Base-by-base conservation (phyloP, 2,797 vertebrate genomes). In the Psittacula derbiana region DNA sequence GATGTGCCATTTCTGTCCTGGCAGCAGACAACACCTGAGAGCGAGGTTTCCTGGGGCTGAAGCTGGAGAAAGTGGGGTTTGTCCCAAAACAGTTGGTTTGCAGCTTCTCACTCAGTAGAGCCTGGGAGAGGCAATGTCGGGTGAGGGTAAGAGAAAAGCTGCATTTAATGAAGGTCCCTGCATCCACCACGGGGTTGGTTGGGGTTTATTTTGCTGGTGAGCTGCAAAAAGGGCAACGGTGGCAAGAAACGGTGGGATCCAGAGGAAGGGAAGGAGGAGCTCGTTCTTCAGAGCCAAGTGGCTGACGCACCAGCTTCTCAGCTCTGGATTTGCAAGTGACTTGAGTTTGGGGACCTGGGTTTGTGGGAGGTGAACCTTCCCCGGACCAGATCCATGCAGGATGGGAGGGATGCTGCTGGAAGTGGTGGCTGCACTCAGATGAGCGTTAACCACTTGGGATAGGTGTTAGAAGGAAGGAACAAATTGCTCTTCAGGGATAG, bases 121-220 rank as follows among this genome's bases (percentile, higher is more conserved):
- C 40, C 16, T 41, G 61, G 30, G 75, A 79, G 67, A 43, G 33
- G 41, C 66, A n/a, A 21, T 5, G 41, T 11, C 30, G 52, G 44
- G 52, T 69, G 65, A 86, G 79, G 72, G 38, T 46, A 49, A 46
- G 72, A 87, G 75, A 60, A 66, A 62, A 82, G 24, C 24, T 4
- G 2, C 5, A 8, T 41, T 89, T 24, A 11, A n/a, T 20, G 24
- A 46, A 58, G 30, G 50, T 62, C 41, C 20, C 23, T 31, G 36
- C 4, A 4, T 46, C n/a, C 49, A 46, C 57, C 58, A 16, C 0
- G 0, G 58, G 20, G 27, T 53, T 23, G n/a, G 38, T 49, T 36
- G 55, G 25, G 12, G 0, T 1, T 55, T 46, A 41, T 46, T 62
- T 49, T 73, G 61, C 33, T 55, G 70, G 10, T 50, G 69, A 90